phyloP scores from a whole-genome alignment of 2,888 invertebrate genomes.

The Eupithecia exiguata region DNA sequence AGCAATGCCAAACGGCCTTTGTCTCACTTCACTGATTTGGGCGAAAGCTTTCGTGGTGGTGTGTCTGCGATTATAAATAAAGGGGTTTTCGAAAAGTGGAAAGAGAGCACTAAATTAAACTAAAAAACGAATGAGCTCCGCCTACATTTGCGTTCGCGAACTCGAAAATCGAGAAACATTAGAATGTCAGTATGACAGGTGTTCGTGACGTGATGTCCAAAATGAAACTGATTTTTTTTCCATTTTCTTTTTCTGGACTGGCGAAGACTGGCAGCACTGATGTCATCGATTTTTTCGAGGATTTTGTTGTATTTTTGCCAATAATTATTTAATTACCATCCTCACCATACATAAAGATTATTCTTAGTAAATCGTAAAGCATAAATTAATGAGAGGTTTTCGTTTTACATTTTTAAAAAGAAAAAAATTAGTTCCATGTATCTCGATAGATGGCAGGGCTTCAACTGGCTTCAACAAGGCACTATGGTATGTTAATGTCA shows the following conservation, averaged over 20 bases:
- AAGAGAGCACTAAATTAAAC: conserved; percentile 69
- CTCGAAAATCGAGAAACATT: conserved; percentile 50
- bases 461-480: too few species aligned
- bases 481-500: too few species aligned
- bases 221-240: conserved; percentile 54
- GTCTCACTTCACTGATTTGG: conserved; percentile 49
- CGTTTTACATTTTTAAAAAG: too few species aligned
- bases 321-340: neutral
- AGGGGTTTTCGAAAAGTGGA: conserved; percentile 76
- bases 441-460: too few species aligned
- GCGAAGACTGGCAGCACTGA: conserved; percentile 46
- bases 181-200: conserved; percentile 58
- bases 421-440: too few species aligned
- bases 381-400: too few species aligned
- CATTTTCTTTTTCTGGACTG: neutral
- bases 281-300: neutral
- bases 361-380: neutral
- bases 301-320: neutral
- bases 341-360: neutral
- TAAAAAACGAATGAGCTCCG: conserved; percentile 66
- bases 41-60: conserved; percentile 46
- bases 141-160: conserved; percentile 69
- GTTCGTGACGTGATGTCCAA: conserved; percentile 65
- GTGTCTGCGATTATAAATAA: conserved; percentile 56
- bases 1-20: conserved; percentile 38